A percentile compares a stretch with the other conserved stretches of the same genome.
These are phyloP conservation scores for Cecidostiba fungosa DNA, from an alignment of 2,888 invertebrate genomes.

Conservation along the genomic window DNA sequence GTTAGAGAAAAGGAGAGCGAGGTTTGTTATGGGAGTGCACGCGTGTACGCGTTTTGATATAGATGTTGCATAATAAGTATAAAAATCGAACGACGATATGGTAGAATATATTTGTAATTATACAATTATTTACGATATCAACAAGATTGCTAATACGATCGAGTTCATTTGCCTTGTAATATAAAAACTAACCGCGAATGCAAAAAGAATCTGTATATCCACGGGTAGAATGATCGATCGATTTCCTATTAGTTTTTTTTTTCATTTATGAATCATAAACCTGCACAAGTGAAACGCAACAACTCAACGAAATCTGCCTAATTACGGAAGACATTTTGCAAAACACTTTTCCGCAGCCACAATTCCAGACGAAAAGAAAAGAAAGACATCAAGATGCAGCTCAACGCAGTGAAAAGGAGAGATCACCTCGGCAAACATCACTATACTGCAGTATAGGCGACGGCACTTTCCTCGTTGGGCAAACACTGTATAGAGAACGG, in stretches of 20 bases:
- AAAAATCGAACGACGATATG: not conserved
- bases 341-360: not conserved
- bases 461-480: slow-evolving; percentile 34
- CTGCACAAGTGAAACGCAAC: not conserved
- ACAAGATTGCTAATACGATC: not conserved
- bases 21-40: too few relatives aligned
- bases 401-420: slow-evolving; percentile 4
- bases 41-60: too few relatives aligned
- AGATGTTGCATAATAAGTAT: too few relatives aligned
- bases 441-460: not conserved
- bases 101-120: too few relatives aligned
- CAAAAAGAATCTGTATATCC: not conserved
- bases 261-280: not conserved
- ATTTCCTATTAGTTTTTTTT: not conserved
- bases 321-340: too few relatives aligned
- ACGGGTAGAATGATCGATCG: not conserved
- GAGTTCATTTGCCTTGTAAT: not conserved
- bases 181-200: not conserved
- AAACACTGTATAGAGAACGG: not conserved
- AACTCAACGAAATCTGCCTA: not conserved
- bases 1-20: too few relatives aligned
- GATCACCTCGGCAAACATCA: not conserved
- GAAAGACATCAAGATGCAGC: not conserved
- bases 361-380: not conserved
- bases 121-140: not conserved